Percentiles rank a stretch among this genome's conserved stretches.
Evolutionary conservation across 37 sponge, comb jelly and placozoan species (phyloP).

Genomic region (Haliclona indistincta): DNA sequence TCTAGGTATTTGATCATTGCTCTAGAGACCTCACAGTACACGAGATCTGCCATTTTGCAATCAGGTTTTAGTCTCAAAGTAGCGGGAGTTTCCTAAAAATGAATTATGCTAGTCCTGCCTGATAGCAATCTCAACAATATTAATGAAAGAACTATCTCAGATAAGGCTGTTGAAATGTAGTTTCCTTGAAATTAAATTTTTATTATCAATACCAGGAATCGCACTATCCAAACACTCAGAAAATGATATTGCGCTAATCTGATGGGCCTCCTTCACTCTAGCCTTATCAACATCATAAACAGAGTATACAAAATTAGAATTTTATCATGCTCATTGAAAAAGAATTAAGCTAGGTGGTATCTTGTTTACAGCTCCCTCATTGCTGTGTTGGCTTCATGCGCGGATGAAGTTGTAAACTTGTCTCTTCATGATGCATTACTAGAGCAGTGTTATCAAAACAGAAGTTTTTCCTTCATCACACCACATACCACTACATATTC

Average conservation of each 20-base stretch:
- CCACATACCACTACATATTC: slow-evolving; percentile 66
- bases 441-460: too few relatives aligned
- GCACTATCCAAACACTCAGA: too few relatives aligned
- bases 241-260: slow-evolving; percentile 45
- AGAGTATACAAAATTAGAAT: too few relatives aligned
- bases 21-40: slow-evolving; percentile 34
- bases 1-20: not conserved
- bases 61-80: slow-evolving; percentile 64
- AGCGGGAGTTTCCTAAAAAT: slow-evolving; percentile 74
- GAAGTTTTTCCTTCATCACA: too few relatives aligned
- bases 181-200: too few relatives aligned
- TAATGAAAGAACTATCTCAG: too few relatives aligned
- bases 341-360: slow-evolving; percentile 73
- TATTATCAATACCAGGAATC: too few relatives aligned
- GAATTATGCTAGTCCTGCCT: slow-evolving; percentile 52
- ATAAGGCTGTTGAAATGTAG: too few relatives aligned
- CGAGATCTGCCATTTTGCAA: slow-evolving; percentile 74
- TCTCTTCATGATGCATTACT: too few relatives aligned
- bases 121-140: not conserved
- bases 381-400: slow-evolving; percentile 77
- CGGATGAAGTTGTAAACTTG: slow-evolving; percentile 71
- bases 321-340: too few relatives aligned
- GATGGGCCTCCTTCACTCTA: slow-evolving; percentile 47
- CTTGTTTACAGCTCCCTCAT: slow-evolving; percentile 72
- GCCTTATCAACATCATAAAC: slow-evolving; percentile 55